Evolutionary conservation across 2,113 vertebrate genomes (phyloP).

Genomic region (Melanostigma gelatinosum): DNA sequence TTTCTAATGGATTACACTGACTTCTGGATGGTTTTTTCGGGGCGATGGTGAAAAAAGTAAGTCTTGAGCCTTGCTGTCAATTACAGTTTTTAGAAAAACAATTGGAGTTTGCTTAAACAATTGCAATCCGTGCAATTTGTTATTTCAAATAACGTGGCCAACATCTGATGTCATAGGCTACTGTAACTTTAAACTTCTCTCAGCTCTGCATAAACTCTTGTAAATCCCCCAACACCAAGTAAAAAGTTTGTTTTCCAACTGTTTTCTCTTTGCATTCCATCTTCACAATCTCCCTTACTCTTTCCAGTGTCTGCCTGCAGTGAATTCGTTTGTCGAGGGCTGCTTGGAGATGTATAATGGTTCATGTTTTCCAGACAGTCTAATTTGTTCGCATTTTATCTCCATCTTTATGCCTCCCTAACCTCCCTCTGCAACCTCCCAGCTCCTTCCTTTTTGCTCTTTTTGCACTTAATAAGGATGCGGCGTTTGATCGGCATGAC

Average conservation of each 20-base stretch:
- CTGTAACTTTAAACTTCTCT: slow-evolving; percentile 6
- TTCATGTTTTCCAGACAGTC: slow-evolving; percentile 44
- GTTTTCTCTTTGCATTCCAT: slow-evolving; percentile 17
- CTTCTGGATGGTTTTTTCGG: no score
- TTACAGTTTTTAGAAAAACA: neutral
- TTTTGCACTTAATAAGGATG: slow-evolving; percentile 12
- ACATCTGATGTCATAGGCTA: neutral
- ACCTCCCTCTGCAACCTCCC: slow-evolving; percentile 3
- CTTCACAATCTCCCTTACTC: slow-evolving; percentile 21
- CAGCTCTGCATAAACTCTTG: neutral
- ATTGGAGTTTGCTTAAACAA: no score
- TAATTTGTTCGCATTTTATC: slow-evolving; percentile 58
- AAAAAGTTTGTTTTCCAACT: slow-evolving; percentile 22
- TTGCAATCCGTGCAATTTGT: neutral
- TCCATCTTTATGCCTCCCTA: slow-evolving; percentile 43
- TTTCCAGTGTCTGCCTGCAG: slow-evolving; percentile 20
- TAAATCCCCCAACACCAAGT: slow-evolving; percentile 8
- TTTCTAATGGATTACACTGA: no score
- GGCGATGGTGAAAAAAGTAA: no score
- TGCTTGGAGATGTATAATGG: slow-evolving; percentile 41
- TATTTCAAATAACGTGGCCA: neutral
- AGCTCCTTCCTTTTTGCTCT: slow-evolving; percentile 7
- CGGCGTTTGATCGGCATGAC: slow-evolving; percentile 19
- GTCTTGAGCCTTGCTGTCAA: neutral
- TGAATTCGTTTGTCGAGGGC: slow-evolving; percentile 41